Percentiles rank a stretch among this genome's conserved stretches.
Conservation (phyloP, 2,113 vertebrate genomes). For the Todiramphus saurophagus region DNA sequence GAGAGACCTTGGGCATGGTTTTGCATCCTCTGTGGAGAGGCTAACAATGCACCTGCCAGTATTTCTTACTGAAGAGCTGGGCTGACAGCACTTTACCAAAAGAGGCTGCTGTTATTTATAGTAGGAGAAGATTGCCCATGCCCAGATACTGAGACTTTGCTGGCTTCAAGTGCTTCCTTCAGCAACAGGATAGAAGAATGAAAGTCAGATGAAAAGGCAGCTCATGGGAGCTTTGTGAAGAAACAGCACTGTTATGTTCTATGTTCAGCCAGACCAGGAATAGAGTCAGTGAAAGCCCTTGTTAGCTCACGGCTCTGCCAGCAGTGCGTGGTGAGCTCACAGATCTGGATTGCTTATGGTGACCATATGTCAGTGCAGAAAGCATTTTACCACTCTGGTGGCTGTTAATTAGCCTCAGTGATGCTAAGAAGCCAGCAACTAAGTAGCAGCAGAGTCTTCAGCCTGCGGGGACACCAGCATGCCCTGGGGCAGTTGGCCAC, state of each 20-base stretch:
- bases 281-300: background rate
- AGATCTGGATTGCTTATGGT: background rate
- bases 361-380: background rate
- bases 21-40: background rate
- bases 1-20: background rate
- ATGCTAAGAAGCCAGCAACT: background rate
- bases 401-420: background rate
- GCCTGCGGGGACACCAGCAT: background rate
- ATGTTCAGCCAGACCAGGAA: background rate
- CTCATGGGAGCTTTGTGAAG: background rate
- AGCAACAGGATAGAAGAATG: background rate
- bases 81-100: background rate
- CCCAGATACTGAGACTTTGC: background rate
- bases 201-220: background rate
- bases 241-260: background rate
- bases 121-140: background rate
- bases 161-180: background rate
- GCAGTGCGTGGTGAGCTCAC: background rate
- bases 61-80: background rate
- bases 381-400: background rate
- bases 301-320: accelerated
- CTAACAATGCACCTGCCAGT: background rate
- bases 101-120: background rate
- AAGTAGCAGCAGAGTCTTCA: background rate
- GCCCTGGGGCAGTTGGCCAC: background rate